Conservation (phyloP, 2,797 vertebrate genomes). For the Lepilemur ruficaudatus region DNA sequence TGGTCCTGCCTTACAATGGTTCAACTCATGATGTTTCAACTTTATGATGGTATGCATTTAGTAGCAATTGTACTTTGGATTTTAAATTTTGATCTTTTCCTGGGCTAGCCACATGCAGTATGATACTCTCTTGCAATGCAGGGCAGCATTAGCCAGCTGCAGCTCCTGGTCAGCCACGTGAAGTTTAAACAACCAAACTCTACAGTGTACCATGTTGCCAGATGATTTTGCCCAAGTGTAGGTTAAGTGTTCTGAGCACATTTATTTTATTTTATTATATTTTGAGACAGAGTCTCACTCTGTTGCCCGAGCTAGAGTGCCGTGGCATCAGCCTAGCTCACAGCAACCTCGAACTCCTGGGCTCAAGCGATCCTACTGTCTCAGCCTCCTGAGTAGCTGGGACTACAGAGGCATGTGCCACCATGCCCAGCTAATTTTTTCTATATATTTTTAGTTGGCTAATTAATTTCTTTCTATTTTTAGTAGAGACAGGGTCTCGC, state of each 20-base stretch:
- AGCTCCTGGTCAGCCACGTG: not conserved
- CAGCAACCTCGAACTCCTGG: no score
- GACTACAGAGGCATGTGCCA: no score
- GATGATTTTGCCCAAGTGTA: not conserved
- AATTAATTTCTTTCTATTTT: no score
- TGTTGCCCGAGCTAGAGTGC: no score
- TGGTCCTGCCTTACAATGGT: not conserved
- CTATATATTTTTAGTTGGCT: no score
- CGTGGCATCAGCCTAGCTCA: no score
- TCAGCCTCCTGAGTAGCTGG: no score
- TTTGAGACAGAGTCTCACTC: no score
- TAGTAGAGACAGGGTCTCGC: no score
- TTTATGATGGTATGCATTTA: not conserved
- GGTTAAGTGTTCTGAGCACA: not conserved
- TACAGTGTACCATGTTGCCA: not conserved
- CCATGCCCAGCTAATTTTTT: no score
- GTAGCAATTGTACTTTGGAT: not conserved
- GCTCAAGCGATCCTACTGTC: no score
- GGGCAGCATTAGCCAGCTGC: not conserved
- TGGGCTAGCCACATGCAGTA: not conserved
- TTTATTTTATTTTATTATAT: not conserved
- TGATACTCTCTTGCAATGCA: not conserved
- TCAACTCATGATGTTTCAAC: not conserved
- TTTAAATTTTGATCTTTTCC: not conserved
- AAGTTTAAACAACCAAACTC: not conserved